Conservation (phyloP, 1,140 invertebrate species). For the Palaemon carinicauda region DNA sequence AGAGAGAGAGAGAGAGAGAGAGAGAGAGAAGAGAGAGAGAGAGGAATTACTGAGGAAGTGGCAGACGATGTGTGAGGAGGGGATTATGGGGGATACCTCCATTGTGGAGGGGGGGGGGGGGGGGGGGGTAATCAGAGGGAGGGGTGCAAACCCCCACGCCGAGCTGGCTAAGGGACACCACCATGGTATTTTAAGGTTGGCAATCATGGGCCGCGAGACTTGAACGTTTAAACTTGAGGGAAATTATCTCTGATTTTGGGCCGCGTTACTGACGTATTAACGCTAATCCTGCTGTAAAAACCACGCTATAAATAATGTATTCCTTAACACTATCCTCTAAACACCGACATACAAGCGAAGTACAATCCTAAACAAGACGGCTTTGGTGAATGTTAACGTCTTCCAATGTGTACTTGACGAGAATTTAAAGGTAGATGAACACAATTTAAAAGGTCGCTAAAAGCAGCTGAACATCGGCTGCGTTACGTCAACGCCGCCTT, state of each 20-base stretch:
- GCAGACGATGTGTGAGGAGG: neutral
- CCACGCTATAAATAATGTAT: no score
- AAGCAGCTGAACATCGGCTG: neutral
- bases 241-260: slow-evolving; percentile 25
- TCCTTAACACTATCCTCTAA: no score
- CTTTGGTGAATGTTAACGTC: neutral
- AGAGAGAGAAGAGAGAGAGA: neutral
- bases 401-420: neutral
- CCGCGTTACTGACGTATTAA: neutral
- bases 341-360: no score
- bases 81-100: neutral
- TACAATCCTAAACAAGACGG: neutral
- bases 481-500: slow-evolving; percentile 21
- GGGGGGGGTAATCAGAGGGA: neutral
- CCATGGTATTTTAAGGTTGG: slow-evolving; percentile 33
- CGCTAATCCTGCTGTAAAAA: neutral
- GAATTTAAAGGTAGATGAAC: neutral
- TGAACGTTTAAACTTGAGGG: slow-evolving; percentile 23
- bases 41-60: neutral
- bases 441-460: slow-evolving; percentile 1
- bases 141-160: neutral
- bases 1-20: neutral
- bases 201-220: slow-evolving; percentile 20
- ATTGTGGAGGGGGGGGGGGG: neutral
- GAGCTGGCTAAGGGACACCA: slow-evolving; percentile 2